A percentile compares a stretch with the other conserved stretches of the same genome.
Conservation (phyloP, 2,113 vertebrate species). For the Ellobius talpinus region DNA sequence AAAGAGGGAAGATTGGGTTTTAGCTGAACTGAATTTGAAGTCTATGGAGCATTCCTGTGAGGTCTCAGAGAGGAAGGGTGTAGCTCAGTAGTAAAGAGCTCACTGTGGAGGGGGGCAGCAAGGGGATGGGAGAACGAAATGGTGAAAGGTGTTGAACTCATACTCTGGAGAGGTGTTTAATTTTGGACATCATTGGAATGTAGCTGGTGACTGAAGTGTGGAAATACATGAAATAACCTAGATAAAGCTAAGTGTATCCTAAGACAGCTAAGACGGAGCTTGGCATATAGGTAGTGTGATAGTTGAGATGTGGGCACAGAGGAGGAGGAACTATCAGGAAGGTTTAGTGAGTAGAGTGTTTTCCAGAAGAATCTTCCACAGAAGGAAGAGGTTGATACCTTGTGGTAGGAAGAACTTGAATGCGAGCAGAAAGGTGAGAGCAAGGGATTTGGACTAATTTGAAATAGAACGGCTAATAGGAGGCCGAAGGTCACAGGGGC, state of each 20-base stretch:
- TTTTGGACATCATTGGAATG: background rate
- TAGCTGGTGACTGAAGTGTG: background rate
- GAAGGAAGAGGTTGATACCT: background rate
- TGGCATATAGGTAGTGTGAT: background rate
- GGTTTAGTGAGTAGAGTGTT: background rate
- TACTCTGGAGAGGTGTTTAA: background rate
- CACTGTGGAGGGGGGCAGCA: too few species aligned
- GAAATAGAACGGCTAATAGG: background rate
- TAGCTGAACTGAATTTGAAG: constrained; percentile 5
- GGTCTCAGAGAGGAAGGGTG: background rate
- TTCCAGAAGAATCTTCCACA: background rate
- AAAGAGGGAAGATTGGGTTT: background rate
- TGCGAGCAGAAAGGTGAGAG: background rate
- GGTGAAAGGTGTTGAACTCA: background rate
- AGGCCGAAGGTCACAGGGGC: background rate
- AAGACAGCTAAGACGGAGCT: background rate
- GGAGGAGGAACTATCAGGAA: background rate
- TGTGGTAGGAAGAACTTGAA: background rate
- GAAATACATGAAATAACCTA: background rate
- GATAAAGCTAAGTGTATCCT: background rate
- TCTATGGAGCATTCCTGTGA: background rate
- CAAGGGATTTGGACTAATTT: background rate
- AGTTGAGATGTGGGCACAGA: background rate
- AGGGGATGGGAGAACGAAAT: too few species aligned
- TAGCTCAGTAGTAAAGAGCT: background rate